Evolutionary conservation across 2,888 invertebrate genomes (phyloP), one percentile per base, ranked within the genome.

Genomic region (Vesta saturnalis): DNA sequence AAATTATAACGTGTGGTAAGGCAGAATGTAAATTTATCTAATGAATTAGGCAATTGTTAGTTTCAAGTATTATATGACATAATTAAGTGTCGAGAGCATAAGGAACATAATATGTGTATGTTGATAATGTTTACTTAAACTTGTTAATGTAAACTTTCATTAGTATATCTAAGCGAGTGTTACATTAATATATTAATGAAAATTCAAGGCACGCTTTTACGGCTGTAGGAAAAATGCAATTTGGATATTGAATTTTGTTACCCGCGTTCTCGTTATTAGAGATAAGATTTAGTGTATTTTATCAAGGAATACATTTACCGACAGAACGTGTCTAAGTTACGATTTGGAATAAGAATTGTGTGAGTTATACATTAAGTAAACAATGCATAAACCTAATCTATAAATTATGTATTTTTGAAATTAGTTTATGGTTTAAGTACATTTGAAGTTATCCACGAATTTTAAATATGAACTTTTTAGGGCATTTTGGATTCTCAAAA

Each of bases 21-120:
- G 18, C 12, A 57, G 30, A 15, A 35, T 35, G 54, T 57, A 35
- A 57, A 49, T 49, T 49, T 49, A 12, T 49, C 14, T 49, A n/a
- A 39, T 39, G 8, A 12, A 39, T 39, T 10, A 39, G n/a, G 39
- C 19, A 55, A 55, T 16, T 18, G 12, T 39, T 39, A 39, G 15
- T 15, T 49, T 15, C 49, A 49, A 8, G 49, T 49, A 49, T 18
- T 14, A 22, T 18, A n/a, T 35, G 19, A 39, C 39, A 39, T 39
- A 39, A 39, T 39, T 39, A 39, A 39, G 39, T 8, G 39, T 39
- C 39, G 3, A 6, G 39, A 39, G n/a, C 39, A 39, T 39, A 39
- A 10, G 39, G 39, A n/a, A 4, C 8, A 39, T 12, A 2, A 8
- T 23, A 23, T n/a, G n/a, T n/a, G n/a, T n/a, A n/a, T n/a, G n/a